Evolutionary conservation across 2,797 vertebrate genomes (phyloP).

Genomic region (Neosilurus hyrtlii): DNA sequence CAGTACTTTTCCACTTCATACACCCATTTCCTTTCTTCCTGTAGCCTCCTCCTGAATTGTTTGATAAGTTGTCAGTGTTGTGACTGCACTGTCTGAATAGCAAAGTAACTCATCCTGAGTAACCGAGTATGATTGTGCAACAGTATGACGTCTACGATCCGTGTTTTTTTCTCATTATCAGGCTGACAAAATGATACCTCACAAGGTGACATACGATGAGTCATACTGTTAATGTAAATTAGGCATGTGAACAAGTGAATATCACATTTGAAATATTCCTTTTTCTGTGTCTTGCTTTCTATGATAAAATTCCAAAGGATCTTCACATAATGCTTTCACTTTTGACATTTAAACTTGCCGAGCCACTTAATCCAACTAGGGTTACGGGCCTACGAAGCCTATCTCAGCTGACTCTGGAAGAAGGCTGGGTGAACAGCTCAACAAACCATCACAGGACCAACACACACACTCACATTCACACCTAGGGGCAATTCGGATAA

Average conservation of each 20-base stretch:
- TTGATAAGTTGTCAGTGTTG: constrained; percentile 14
- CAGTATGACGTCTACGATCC: background rate
- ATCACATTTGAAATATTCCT: background rate
- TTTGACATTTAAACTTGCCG: background rate
- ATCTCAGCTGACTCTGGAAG: no score
- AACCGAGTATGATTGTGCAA: background rate
- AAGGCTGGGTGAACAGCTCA: no score
- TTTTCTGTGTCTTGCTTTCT: background rate
- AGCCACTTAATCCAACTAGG: no score
- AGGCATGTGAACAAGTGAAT: background rate
- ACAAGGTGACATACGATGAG: background rate
- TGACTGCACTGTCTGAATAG: constrained; percentile 4
- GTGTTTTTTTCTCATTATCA: background rate
- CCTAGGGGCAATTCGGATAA: no score
- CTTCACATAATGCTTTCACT: background rate
- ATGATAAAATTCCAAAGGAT: background rate
- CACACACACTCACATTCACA: no score
- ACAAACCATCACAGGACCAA: no score
- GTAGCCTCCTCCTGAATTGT: background rate
- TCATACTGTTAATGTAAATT: background rate
- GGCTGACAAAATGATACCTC: background rate
- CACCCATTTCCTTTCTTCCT: background rate
- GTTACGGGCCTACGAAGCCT: no score
- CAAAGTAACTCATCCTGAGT: background rate
- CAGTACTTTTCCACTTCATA: constrained; percentile 33